phyloP scores from a whole-genome alignment of 2,888 invertebrate species.

The Tachina grossa region DNA sequence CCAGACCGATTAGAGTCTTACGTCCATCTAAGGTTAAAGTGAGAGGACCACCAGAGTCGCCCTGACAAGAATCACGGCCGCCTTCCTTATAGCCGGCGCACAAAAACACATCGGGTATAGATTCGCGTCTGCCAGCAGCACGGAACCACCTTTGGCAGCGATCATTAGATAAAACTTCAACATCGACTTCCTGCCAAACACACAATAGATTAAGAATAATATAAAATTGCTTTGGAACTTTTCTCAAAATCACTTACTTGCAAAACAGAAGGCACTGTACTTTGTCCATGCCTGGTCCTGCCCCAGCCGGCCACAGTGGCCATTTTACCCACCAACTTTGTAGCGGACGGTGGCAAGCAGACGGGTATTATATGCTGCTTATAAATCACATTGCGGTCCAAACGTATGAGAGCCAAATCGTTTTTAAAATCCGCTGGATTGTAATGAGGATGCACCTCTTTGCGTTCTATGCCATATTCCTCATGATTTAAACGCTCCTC shows the following conservation, averaged over 20 bases:
- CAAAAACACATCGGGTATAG: constrained; percentile 96
- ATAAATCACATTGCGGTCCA: constrained; percentile 91
- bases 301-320: constrained; percentile 98
- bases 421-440: constrained; percentile 96
- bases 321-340: constrained; percentile 92
- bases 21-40: constrained; percentile 93
- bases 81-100: constrained; percentile 97
- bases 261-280: constrained; percentile 92
- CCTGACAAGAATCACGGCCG: constrained; percentile 89
- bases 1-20: constrained; percentile 93
- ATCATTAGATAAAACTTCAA: constrained; percentile 94
- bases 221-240: too few relatives aligned
- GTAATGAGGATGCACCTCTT: constrained; percentile 95
- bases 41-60: constrained; percentile 93
- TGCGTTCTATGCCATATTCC: constrained; percentile 93
- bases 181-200: constrained; percentile 88
- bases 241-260: constrained; percentile 83
- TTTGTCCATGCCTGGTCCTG: constrained; percentile 93
- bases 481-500: constrained; percentile 93
- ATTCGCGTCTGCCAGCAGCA: constrained; percentile 93
- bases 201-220: not conserved
- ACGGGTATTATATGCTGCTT: constrained; percentile 97
- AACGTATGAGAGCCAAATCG: constrained; percentile 92
- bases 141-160: constrained; percentile 96
- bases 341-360: constrained; percentile 90